Base-by-base conservation (phyloP, 2,113 vertebrate species). In the Clupea harengus region DNA sequence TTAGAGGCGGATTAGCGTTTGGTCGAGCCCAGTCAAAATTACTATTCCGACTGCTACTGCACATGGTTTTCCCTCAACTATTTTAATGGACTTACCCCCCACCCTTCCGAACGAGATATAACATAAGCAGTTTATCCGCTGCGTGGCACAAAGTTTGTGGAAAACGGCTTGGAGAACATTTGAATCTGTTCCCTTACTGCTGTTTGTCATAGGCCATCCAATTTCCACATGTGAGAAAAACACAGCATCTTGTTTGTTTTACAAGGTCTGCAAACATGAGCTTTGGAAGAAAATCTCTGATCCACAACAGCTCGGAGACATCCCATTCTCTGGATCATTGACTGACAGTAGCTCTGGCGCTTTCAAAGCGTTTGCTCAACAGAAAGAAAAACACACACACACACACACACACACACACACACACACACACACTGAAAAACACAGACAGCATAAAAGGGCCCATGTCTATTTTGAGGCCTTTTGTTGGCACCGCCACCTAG, bases 211-310 rank as follows among this genome's bases (percentile, higher is more conserved):
- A 52, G 67, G 84, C 10, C 83, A 84, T 85, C 64, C 57, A n/a
- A 39, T 83, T 44, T 39, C 39, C 47, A 57, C n/a, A 82, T 17
- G 25, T 78, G 82, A 82, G 57, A 75, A 83, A 39, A 88, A 84
- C 85, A 85, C 83, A 50, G 47, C 15, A 81, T 60, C 85, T 67
- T 57, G 82, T 89, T 90, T 89, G 83, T 86, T 67, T 47, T 84
- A 85, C 85, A 88, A 45, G 86, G 80, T 85, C 86, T 86, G 88
- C 85, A 90, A 90, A 90, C 85, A 89, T 88, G 86, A 90, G 88
- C 89, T 90, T 90, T 90, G 89, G 88, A 90, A 86, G 87, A 85
- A 7, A 50, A 87, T 87, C 88, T 88, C 72, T 83, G 52, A 39
- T 50, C 84, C 25, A 39, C 28, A 78, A 39, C 72, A 78, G 72